A percentile compares a stretch with the other conserved stretches of the same genome.
Conservation (phyloP, 2,888 invertebrate species). For the Tenthredo notha region DNA sequence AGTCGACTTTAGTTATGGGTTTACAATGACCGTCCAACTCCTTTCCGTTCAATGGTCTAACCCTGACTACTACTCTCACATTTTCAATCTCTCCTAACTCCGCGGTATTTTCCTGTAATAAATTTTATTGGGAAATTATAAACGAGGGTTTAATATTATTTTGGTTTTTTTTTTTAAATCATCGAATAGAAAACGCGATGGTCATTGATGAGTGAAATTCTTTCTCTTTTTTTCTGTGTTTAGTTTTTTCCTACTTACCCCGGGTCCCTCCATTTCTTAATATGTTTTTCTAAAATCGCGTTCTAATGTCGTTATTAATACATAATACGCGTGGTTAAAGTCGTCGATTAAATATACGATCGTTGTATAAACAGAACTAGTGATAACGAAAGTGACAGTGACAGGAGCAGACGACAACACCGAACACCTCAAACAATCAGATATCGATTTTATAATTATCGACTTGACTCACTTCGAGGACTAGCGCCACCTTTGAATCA, state of each 20-base stretch:
- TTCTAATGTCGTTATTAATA: neutral
- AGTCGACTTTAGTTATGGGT: constrained; percentile 88
- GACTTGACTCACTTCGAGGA: neutral
- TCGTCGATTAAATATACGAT: neutral
- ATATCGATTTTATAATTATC: constrained; percentile 35
- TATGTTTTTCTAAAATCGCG: neutral
- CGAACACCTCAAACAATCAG: constrained; percentile 45
- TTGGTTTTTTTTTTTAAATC: neutral
- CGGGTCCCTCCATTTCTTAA: constrained; percentile 34
- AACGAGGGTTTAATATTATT: neutral
- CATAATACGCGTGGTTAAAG: neutral
- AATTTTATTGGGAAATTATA: constrained; percentile 25
- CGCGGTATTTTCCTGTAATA: constrained; percentile 79
- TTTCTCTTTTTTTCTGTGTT: neutral
- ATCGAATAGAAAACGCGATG: neutral
- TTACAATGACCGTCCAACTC: constrained; percentile 88
- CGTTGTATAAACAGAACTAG: neutral
- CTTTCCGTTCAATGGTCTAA: constrained; percentile 94
- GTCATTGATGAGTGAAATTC: neutral
- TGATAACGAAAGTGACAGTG: constrained; percentile 31
- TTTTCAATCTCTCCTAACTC: constrained; percentile 89
- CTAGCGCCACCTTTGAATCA: neutral
- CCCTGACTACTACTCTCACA: constrained; percentile 97
- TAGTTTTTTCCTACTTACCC: neutral
- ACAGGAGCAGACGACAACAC: constrained; percentile 50